Evolutionary conservation across 64 coral and sea anemone genomes (phyloP).

Genomic region (Cladopsammia gracilis): DNA sequence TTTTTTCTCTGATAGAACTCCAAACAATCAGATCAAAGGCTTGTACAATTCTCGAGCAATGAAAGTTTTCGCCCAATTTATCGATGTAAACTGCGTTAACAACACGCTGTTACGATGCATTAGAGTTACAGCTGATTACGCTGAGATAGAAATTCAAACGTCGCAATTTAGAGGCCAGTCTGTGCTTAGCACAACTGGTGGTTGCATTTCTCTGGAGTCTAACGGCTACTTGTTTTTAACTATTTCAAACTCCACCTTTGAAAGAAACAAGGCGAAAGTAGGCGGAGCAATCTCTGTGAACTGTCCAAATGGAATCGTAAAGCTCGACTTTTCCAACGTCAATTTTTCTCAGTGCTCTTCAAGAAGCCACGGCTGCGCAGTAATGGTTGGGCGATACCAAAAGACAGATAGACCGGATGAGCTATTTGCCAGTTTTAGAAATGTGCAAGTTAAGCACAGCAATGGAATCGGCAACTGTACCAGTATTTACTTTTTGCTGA

Average conservation of each 20-base stretch:
- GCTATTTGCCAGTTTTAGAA: not conserved
- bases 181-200: not conserved
- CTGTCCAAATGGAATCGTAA: not conserved
- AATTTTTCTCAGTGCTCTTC: not conserved
- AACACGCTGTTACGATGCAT: not conserved
- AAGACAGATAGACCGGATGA: not conserved
- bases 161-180: not conserved
- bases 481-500: not conserved
- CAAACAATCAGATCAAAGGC: not conserved
- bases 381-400: not conserved
- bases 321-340: not conserved
- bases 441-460: not conserved
- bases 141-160: not conserved
- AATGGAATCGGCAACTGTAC: not conserved
- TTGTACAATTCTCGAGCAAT: not conserved
- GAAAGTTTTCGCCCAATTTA: not conserved
- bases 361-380: not conserved
- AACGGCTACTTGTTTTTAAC: not conserved
- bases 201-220: not conserved
- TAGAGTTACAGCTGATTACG: not conserved
- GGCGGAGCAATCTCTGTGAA: not conserved
- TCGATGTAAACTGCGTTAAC: not conserved
- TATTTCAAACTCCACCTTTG: not conserved
- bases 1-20: not conserved
- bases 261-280: not conserved